Evolutionary conservation across 2,888 invertebrate species (phyloP), one percentile per base, ranked within the genome.

Genomic region (Troides aeacus): DNA sequence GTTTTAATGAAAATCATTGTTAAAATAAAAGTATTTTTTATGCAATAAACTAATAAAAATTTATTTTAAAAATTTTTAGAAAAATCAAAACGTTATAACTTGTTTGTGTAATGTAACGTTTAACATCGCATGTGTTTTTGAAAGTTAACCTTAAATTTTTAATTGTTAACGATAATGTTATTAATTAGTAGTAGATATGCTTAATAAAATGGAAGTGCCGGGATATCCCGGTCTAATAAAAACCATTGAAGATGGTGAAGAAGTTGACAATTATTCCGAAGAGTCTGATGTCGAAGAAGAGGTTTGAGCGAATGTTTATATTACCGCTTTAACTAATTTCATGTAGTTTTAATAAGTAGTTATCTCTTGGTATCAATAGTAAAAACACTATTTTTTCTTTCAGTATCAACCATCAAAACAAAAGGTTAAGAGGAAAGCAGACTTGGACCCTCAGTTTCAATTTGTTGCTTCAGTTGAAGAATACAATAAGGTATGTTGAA

Each of bases 381-480:
- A 12, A 46, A 46, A 15, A 15, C 2, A 46, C 4, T 30, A 30
- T 5, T 68, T 68, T 73, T 73, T 76, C 61, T 87, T 93, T 73
- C 80, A 97, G 97, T 96, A 96, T 87, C 97, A 97, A 92, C 97
- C 97, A 56, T 95, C 96, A 0, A 96, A 96, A 83, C 94, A 95
- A 76, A 96, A 96, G 76, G 94, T 94, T 56, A 95, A 94, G 72
- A 94, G 94, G 74, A 94, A 94, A 73, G 95, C 95, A 0, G 96
- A 97, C 76, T 97, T 98, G 77, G 95, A 96, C 79, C 94, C 94
- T n/a, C 94, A 94, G 46, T 98, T 98, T 81, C 93, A 96, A 76
- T 98, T 98, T 92, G 95, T 96, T 53, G 94, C 95, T 17, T 95
- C 95, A 21, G 94, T 94, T 0, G 94, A 95, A 72, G 97, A 97